Evolutionary conservation across 1,140 invertebrate species (phyloP).

Genomic region (Leptinotarsa defecta): DNA sequence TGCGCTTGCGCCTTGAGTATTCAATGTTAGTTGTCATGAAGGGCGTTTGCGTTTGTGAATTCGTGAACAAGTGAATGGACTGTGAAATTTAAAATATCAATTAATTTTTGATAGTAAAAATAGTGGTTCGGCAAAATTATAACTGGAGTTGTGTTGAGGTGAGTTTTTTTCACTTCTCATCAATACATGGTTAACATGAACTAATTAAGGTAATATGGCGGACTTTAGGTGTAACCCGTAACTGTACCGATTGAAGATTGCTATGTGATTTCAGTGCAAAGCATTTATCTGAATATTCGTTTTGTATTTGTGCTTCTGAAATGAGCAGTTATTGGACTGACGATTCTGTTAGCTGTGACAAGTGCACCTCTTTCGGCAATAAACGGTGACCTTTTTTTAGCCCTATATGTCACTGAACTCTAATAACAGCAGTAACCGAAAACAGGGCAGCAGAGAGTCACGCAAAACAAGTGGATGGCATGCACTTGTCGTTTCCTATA

Average conservation of each 20-base stretch:
- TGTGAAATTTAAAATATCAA: slow-evolving; percentile 35
- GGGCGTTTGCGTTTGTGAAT: slow-evolving; percentile 45
- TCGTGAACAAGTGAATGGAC: slow-evolving; percentile 29
- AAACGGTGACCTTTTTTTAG: not conserved
- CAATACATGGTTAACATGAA: slow-evolving; percentile 17
- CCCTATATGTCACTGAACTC: slow-evolving; percentile 18
- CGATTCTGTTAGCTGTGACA: too few species aligned
- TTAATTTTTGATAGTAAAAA: slow-evolving; percentile 25
- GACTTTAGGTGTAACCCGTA: slow-evolving; percentile 41
- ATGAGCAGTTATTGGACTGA: too few species aligned
- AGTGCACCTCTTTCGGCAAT: too few species aligned
- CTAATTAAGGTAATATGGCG: slow-evolving; percentile 36
- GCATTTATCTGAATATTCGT: too few species aligned
- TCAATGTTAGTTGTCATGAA: slow-evolving; percentile 47
- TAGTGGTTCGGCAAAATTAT: slow-evolving; percentile 31
- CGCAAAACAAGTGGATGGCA: not conserved
- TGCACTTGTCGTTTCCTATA: not conserved
- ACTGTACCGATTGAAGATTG: slow-evolving; percentile 2
- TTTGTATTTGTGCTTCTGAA: too few species aligned
- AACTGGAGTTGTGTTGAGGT: slow-evolving; percentile 31
- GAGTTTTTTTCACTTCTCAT: slow-evolving; percentile 29
- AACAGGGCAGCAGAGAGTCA: not conserved
- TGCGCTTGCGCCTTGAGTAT: slow-evolving; percentile 38
- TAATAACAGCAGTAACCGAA: slow-evolving; percentile 11
- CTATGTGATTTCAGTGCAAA: not conserved